Conservation (phyloP, 2,113 vertebrate species). For the Paradoxurus hermaphroditus region DNA sequence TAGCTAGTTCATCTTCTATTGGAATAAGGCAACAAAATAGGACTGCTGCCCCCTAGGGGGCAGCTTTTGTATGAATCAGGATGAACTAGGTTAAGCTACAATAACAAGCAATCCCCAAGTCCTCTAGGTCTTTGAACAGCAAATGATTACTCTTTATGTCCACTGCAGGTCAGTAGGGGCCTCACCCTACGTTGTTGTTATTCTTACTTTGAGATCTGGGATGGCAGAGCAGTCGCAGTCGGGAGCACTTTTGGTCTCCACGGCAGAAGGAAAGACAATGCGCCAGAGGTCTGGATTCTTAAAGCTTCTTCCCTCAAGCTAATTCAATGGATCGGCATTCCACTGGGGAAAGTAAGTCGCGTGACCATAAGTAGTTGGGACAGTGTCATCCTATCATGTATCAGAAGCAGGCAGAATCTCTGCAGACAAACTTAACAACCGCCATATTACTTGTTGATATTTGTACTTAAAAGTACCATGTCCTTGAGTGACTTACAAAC, state of each 20-base stretch:
- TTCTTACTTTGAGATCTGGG: neutral
- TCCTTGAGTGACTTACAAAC: neutral
- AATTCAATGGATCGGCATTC: neutral
- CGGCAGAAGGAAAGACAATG: neutral
- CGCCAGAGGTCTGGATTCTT: neutral
- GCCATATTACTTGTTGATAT: neutral
- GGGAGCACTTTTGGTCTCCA: neutral
- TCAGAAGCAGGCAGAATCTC: neutral
- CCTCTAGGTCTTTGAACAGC: neutral
- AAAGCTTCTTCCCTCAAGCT: neutral
- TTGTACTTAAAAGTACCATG: neutral
- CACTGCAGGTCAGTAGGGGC: neutral
- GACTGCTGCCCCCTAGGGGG: neutral
- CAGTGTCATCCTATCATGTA: neutral
- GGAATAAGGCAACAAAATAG: neutral
- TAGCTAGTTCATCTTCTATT: neutral
- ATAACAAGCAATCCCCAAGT: neutral
- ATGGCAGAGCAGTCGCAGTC: neutral
- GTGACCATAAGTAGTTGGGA: neutral
- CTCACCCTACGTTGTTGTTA: neutral
- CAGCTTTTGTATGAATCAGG: neutral
- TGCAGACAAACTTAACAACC: neutral
- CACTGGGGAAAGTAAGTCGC: neutral
- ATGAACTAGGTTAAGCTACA: neutral
- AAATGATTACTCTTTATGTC: neutral